A percentile compares a stretch with the other conserved stretches of the same genome.
Evolutionary conservation across 2,888 invertebrate genomes (phyloP).

Genomic region (Melieria picta): DNA sequence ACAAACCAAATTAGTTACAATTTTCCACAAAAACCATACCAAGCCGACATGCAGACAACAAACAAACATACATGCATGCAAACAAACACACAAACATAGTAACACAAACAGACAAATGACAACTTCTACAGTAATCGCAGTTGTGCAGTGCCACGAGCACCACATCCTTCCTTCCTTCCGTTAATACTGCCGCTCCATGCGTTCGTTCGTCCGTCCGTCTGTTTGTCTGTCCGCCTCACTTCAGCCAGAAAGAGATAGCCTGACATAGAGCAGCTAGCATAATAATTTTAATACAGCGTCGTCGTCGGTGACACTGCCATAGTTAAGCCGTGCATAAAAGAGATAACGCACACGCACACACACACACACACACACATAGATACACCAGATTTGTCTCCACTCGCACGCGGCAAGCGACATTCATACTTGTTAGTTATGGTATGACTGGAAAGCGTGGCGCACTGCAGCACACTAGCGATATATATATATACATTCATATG

Average conservation of each 20-base stretch:
- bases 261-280: constrained; percentile 5
- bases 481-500: background rate
- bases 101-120: background rate
- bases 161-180: no score
- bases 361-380: background rate
- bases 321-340: constrained; percentile 25
- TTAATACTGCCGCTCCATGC: no score
- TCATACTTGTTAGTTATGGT: background rate
- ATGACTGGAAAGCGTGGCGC: constrained; percentile 6
- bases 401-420: background rate
- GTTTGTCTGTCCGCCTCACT: background rate
- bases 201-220: background rate
- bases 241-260: background rate
- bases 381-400: background rate
- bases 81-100: background rate
- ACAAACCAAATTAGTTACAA: background rate
- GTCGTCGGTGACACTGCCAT: background rate
- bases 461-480: background rate
- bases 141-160: no score
- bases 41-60: background rate
- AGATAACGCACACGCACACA: background rate
- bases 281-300: constrained; percentile 14
- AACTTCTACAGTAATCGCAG: background rate
- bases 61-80: background rate
- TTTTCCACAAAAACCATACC: background rate